Conservation (phyloP, 2,888 invertebrate species). For the Buathra laborator region DNA sequence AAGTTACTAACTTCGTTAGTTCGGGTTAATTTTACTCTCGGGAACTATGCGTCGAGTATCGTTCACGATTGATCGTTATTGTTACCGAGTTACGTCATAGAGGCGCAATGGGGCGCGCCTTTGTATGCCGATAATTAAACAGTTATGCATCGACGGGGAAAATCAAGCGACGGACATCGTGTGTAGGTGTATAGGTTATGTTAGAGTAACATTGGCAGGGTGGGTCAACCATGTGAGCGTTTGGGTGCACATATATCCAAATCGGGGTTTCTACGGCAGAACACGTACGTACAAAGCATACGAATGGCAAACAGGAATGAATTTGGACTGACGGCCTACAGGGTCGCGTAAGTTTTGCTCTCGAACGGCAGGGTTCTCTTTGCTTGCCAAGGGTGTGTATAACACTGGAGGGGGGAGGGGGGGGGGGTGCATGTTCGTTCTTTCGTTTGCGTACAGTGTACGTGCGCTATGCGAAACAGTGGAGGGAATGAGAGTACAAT, state of each 20-base stretch:
- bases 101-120: slow-evolving; percentile 67
- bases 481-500: slow-evolving; percentile 46
- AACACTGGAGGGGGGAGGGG: slow-evolving; percentile 62
- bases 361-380: slow-evolving; percentile 60
- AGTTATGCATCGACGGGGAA: slow-evolving; percentile 66
- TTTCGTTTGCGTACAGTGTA: slow-evolving; percentile 79
- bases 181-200: slow-evolving; percentile 30
- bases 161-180: slow-evolving; percentile 63
- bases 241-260: slow-evolving; percentile 32
- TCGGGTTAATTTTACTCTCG: neutral
- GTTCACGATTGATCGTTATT: slow-evolving; percentile 34
- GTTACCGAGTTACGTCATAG: slow-evolving; percentile 54
- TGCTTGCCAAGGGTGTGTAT: slow-evolving; percentile 80
- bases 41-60: neutral
- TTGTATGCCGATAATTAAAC: slow-evolving; percentile 78
- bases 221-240: slow-evolving; percentile 67
- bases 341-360: slow-evolving; percentile 6
- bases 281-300: slow-evolving; percentile 46
- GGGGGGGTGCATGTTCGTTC: slow-evolving; percentile 71
- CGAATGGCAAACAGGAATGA: slow-evolving; percentile 35
- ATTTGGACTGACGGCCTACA: slow-evolving; percentile 25
- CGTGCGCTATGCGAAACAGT: slow-evolving; percentile 59
- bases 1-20: neutral
- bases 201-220: slow-evolving; percentile 29
- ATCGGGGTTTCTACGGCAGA: slow-evolving; percentile 67